A percentile compares a stretch with the other conserved stretches of the same genome.
Evolutionary conservation across 2,888 invertebrate species (phyloP).

Genomic region (Eudemis profundana): DNA sequence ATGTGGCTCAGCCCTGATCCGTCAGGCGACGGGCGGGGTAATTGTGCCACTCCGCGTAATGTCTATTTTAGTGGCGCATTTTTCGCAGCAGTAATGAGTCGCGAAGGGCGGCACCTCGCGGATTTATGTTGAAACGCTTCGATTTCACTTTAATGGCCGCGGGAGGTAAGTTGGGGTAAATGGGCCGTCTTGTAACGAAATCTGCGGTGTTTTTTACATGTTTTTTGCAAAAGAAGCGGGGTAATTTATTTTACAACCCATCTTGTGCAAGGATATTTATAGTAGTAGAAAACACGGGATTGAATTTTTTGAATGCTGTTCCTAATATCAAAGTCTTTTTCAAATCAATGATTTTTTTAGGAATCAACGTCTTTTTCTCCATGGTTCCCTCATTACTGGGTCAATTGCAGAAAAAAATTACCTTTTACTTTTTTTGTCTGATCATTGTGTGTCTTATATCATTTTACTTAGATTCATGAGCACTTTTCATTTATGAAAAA

Average conservation of each 20-base stretch:
- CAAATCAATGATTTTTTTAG: no score
- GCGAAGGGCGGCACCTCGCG: slow-evolving; percentile 63
- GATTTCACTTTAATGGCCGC: slow-evolving; percentile 40
- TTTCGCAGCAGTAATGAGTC: slow-evolving; percentile 79
- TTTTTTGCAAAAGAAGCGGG: slow-evolving; percentile 3
- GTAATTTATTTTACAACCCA: not conserved
- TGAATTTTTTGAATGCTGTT: no score
- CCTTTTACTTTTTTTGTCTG: no score
- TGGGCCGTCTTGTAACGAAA: slow-evolving; percentile 4
- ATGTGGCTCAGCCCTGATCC: slow-evolving; percentile 33
- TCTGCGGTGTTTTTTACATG: slow-evolving; percentile 15
- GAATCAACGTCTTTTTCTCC: no score
- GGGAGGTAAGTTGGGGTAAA: slow-evolving; percentile 23
- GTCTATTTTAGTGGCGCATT: slow-evolving; percentile 82
- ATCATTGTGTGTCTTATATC: no score
- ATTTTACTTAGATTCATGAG: no score
- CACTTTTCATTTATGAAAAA: no score
- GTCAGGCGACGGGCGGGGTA: slow-evolving; percentile 65
- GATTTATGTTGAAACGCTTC: slow-evolving; percentile 40
- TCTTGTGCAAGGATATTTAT: not conserved
- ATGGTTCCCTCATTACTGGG: no score
- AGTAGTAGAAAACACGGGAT: no score
- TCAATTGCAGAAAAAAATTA: no score
- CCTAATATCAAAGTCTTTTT: no score
- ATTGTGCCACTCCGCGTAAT: slow-evolving; percentile 84